A percentile compares a stretch with the other conserved stretches of the same genome.
Conservation (phyloP, 2,797 vertebrate species). For the Tadarida brasiliensis region DNA sequence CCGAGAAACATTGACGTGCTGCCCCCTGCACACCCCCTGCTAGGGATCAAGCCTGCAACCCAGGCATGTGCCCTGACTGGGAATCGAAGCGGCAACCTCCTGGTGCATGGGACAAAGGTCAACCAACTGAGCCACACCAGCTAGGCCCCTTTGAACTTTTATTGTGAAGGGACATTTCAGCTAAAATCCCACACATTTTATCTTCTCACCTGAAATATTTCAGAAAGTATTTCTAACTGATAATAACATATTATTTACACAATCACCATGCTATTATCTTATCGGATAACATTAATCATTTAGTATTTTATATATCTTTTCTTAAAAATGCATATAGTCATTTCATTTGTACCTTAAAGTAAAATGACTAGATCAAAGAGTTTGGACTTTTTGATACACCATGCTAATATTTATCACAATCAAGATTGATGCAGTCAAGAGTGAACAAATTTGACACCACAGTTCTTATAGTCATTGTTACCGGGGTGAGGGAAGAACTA, state of each 20-base stretch:
- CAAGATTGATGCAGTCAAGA: no score
- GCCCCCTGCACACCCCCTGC: no score
- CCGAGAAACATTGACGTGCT: no score
- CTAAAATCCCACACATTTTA: background rate
- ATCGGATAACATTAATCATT: background rate
- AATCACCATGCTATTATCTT: background rate
- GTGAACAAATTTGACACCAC: background rate
- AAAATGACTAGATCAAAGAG: background rate
- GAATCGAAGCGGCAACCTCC: no score
- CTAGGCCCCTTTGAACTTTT: background rate
- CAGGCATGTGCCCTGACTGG: no score
- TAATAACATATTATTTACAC: background rate
- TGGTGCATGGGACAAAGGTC: no score
- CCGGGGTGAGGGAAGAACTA: background rate
- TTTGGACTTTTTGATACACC: background rate
- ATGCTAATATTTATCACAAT: background rate
- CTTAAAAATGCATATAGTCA: background rate
- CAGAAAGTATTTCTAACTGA: background rate
- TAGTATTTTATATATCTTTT: background rate
- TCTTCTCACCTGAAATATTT: constrained; percentile 4
- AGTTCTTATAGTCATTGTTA: background rate
- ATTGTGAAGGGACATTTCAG: background rate
- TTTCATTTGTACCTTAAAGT: background rate
- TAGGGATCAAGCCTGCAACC: no score
- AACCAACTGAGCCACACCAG: no score